Evolutionary conservation across 1,140 invertebrate genomes (phyloP).

Genomic region (Heliconius himera): DNA sequence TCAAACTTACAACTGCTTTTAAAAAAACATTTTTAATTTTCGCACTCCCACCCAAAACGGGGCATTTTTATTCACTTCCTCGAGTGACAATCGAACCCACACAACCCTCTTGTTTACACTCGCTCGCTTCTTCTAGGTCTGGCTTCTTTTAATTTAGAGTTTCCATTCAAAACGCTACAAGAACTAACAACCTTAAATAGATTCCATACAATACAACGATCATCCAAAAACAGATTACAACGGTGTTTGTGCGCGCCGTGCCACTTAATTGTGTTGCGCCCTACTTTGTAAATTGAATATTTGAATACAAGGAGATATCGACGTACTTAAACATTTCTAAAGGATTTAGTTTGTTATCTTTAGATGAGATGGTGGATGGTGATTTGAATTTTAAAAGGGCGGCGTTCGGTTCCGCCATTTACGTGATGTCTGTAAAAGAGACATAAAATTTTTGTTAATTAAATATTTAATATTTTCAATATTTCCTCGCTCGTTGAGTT

Average conservation of each 20-base stretch:
- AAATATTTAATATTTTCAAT: no score
- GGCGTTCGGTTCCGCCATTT: neutral
- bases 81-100: no score
- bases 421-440: no score
- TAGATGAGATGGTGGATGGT: neutral
- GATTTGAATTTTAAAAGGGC: neutral
- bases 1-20: no score
- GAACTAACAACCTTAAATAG: neutral
- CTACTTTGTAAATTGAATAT: conserved; percentile 27
- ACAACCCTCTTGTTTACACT: no score
- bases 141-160: neutral
- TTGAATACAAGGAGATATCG: conserved; percentile 17
- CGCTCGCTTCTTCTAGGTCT: no score
- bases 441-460: no score
- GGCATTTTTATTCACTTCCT: no score
- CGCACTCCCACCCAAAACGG: no score
- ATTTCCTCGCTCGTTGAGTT: no score
- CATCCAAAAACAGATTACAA: conserved; percentile 27
- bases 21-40: no score
- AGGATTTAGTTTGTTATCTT: conserved; percentile 25
- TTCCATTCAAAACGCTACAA: neutral
- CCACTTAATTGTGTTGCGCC: conserved; percentile 33
- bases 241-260: conserved; percentile 22
- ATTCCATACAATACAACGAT: neutral
- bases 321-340: conserved; percentile 17